Evolutionary conservation across 2,113 vertebrate genomes (phyloP).

Genomic region (Phalacrocorax pelagicus): DNA sequence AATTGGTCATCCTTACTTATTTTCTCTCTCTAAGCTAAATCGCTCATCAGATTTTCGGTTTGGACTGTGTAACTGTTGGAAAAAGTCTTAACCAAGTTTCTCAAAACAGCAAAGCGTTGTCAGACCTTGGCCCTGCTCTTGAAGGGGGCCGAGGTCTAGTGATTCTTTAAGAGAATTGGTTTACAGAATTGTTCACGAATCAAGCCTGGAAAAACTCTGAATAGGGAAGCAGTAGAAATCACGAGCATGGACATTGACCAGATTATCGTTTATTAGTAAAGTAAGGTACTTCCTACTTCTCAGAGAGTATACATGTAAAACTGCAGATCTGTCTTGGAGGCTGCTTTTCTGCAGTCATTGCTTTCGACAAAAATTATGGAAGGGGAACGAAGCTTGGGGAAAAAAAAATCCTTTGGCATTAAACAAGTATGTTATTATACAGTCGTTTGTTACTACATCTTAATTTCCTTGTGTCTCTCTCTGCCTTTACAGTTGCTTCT

Average conservation of each 20-base stretch:
- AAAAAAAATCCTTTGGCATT: not conserved
- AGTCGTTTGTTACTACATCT: not conserved
- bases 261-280: not conserved
- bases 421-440: not conserved
- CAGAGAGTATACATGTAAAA: rapidly evolving
- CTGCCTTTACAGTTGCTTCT: not conserved
- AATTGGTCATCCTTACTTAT: not conserved
- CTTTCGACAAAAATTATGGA: not conserved
- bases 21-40: not conserved
- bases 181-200: not conserved
- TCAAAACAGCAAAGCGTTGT: not conserved
- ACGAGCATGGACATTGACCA: rapidly evolving
- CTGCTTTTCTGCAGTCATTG: not conserved
- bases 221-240: not conserved
- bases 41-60: rapidly evolving
- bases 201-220: not conserved
- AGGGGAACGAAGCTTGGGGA: not conserved
- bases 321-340: not conserved
- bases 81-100: not conserved
- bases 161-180: not conserved
- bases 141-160: too few species aligned
- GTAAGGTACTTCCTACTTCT: not conserved
- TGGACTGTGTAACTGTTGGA: not conserved
- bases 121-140: not conserved
- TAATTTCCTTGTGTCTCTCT: not conserved